These are phyloP conservation scores for Ispidina lecontei DNA, from an alignment of 2,797 vertebrate species.

Conservation along the genomic window DNA sequence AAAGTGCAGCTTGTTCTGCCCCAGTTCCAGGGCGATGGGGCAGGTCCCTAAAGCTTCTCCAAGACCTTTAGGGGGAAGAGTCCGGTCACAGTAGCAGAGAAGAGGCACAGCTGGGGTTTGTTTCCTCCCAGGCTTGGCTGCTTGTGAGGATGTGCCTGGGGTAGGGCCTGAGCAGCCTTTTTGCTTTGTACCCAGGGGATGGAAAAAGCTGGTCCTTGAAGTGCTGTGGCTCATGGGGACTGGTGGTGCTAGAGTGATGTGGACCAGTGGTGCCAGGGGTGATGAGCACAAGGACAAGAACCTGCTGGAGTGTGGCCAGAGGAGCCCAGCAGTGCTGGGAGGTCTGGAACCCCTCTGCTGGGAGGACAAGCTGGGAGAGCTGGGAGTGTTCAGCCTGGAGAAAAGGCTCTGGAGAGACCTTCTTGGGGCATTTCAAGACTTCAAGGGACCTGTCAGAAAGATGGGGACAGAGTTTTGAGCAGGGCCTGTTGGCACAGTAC, in stretches of 20 bases:
- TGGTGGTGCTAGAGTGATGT: not conserved
- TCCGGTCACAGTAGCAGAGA: not conserved
- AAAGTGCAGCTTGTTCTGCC: not conserved
- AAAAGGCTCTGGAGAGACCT: not conserved
- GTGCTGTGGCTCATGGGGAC: not conserved
- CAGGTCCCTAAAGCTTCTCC: not conserved
- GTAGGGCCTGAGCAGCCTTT: rapidly evolving
- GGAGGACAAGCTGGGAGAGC: too few relatives aligned
- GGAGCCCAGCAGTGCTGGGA: not conserved
- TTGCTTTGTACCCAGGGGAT: not conserved
- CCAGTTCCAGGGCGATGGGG: rapidly evolving
- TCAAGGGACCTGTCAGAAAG: too few relatives aligned
- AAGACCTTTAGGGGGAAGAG: not conserved
- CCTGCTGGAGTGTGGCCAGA: not conserved
- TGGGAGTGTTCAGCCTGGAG: not conserved
- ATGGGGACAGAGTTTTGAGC: too few relatives aligned
- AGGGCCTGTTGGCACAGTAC: too few relatives aligned
- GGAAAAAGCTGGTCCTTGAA: not conserved
- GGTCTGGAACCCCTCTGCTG: too few relatives aligned
- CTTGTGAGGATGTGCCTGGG: not conserved
- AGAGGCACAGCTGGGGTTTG: constrained; percentile 48
- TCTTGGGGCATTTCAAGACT: too few relatives aligned
- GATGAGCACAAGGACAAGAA: not conserved
- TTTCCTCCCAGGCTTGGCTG: constrained; percentile 25
- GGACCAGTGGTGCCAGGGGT: rapidly evolving